Evolutionary conservation across 2,888 invertebrate species (phyloP).

Genomic region (Stenodera caucasica): DNA sequence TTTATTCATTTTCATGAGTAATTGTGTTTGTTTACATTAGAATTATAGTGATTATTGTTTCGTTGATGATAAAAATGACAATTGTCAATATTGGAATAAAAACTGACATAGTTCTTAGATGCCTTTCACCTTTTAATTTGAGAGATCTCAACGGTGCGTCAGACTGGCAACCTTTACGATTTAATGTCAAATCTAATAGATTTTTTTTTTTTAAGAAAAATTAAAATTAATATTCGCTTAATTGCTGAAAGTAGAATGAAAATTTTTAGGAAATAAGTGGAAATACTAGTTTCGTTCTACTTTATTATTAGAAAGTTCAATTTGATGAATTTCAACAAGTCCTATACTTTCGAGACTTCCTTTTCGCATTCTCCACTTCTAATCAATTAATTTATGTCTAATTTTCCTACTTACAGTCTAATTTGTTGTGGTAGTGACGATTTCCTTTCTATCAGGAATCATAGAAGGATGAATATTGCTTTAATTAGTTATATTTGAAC

Average conservation of each 20-base stretch:
- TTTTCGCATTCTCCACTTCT: neutral
- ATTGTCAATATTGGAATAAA: neutral
- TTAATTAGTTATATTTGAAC: neutral
- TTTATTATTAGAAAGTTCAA: neutral
- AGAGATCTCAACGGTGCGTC: conserved; percentile 7
- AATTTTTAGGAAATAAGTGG: too few relatives aligned
- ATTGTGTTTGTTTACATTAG: neutral
- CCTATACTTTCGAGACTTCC: neutral
- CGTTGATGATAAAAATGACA: neutral
- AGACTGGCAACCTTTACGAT: neutral
- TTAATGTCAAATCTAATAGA: neutral
- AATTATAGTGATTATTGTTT: neutral
- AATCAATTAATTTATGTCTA: neutral
- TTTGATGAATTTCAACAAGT: neutral
- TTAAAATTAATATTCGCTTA: neutral
- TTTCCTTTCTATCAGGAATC: conserved; percentile 1
- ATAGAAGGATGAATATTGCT: neutral
- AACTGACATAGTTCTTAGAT: neutral
- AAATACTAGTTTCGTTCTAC: neutral
- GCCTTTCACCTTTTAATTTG: neutral
- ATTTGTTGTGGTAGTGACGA: neutral
- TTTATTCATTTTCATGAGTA: neutral
- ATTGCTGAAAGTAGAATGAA: too few relatives aligned
- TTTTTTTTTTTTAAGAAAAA: neutral
- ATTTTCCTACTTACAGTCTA: neutral